Evolutionary conservation across 2,797 vertebrate species (phyloP).

Genomic region (Monodelphis domestica): DNA sequence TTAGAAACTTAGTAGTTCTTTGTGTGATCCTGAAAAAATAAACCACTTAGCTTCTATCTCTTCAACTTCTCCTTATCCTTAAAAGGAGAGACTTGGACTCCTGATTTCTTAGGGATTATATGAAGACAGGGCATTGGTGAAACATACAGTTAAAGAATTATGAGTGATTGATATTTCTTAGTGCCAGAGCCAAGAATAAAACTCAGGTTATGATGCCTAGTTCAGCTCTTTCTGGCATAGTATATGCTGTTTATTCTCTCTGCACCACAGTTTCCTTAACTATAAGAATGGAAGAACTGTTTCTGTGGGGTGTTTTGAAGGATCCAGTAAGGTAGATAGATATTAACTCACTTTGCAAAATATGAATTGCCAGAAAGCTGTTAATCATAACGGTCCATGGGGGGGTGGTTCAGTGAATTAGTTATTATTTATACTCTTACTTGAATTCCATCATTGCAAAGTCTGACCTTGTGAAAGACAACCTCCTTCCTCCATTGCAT

Average conservation of each 20-base stretch:
- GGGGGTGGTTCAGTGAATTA: neutral
- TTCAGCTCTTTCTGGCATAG: neutral
- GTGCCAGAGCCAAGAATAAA: neutral
- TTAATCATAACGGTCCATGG: neutral
- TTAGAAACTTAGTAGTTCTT: neutral
- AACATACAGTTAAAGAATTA: neutral
- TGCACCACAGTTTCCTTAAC: neutral
- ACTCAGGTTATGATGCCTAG: neutral
- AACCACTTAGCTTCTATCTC: neutral
- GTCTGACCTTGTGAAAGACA: neutral
- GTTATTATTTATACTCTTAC: neutral
- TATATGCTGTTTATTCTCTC: neutral
- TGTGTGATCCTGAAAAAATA: neutral
- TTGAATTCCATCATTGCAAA: neutral
- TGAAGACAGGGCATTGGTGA: neutral
- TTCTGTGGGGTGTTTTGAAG: neutral
- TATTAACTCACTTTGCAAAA: neutral
- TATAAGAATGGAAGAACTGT: neutral
- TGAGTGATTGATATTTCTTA: neutral
- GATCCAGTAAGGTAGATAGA: neutral
- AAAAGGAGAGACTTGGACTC: neutral
- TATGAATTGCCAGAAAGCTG: neutral
- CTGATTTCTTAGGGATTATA: neutral
- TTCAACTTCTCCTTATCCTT: neutral
- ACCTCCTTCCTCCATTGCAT: too few relatives aligned